These are phyloP conservation scores for Mesocricetus auratus DNA, from an alignment of 2,113 vertebrate genomes.

Conservation along the genomic window DNA sequence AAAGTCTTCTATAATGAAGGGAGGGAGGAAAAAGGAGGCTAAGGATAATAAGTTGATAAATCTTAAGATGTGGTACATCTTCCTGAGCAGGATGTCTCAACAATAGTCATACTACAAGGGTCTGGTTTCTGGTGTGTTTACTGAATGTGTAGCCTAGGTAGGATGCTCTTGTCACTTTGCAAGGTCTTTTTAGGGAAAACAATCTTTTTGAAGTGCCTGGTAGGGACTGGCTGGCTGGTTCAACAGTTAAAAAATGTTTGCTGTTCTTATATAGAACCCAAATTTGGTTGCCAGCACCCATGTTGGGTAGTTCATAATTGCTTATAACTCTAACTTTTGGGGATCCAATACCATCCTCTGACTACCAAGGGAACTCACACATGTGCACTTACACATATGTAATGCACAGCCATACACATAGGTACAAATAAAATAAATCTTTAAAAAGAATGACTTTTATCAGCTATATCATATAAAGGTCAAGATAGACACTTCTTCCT, in stretches of 20 bases:
- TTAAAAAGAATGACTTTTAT: not conserved
- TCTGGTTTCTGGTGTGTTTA: not conserved
- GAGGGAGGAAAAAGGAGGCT: not conserved
- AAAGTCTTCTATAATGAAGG: not conserved
- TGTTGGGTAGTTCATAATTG: not conserved
- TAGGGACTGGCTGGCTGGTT: not conserved
- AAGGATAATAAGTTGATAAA: not conserved
- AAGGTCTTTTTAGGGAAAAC: not conserved
- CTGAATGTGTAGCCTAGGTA: not conserved
- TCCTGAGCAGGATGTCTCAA: not conserved
- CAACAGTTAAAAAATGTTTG: not conserved
- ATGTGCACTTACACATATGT: not conserved
- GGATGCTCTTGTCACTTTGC: not conserved
- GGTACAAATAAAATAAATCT: not conserved
- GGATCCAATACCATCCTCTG: not conserved
- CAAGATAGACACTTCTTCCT: not conserved
- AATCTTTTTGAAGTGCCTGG: not conserved
- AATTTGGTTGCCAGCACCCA: not conserved
- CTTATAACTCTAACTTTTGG: not conserved
- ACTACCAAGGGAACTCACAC: not conserved
- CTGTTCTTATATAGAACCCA: not conserved
- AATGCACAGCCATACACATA: not conserved
- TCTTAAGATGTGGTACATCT: not conserved
- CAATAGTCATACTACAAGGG: not conserved
- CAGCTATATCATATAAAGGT: not conserved